Base-by-base conservation (phyloP, 64 coral and sea anemone genomes). In the Orbicella faveolata region DNA sequence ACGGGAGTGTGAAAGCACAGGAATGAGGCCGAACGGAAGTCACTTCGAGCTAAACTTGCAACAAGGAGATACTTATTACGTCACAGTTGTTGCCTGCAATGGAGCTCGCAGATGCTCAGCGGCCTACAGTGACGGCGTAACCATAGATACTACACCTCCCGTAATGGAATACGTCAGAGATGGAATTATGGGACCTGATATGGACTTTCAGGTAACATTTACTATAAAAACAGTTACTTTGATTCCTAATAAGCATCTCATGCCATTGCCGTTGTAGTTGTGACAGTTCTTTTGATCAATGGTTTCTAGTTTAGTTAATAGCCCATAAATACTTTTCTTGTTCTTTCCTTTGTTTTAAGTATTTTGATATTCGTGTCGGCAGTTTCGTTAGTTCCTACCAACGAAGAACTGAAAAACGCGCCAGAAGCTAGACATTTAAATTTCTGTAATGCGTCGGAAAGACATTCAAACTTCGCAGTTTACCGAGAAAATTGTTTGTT, bases 101-200 rank as follows among this genome's bases (percentile, higher is more conserved):
- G 86, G 88, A 89, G 97, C 97, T 84, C 87, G 94, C 39, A 83
- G 94, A 83, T 99, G 97, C 91, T 86, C 97, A 87, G 97, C 95
- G 25, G 73, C 66, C 52, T 44, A 81, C 81, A 93, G 88, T 88
- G 87, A 96, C 77, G 95, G 95, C 72, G 95, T 96, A 73, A 62
- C 78, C 23, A 96, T 96, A 74, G 95, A 96, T 91, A 88, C 84
- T 3, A 96, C 97, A 54, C 97, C 94, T 21, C 97, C 97, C 39
- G 75, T 76, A 9, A 85, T 99, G 88, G 63, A 93, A 51, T 99
- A 95, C n/a, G 94, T 99, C 88, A 92, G 94, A 86, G 97, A 99
- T 92, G 97, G 97, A 34, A 87, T 99, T 10, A 92, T 99, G 80
- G 97, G 94, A 33, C 93, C 97, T 33, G 97, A 99, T 61, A 99